A percentile compares a stretch with the other conserved stretches of the same genome.
Evolutionary conservation across 2,888 invertebrate species (phyloP).

Genomic region (Abrostola tripartita): DNA sequence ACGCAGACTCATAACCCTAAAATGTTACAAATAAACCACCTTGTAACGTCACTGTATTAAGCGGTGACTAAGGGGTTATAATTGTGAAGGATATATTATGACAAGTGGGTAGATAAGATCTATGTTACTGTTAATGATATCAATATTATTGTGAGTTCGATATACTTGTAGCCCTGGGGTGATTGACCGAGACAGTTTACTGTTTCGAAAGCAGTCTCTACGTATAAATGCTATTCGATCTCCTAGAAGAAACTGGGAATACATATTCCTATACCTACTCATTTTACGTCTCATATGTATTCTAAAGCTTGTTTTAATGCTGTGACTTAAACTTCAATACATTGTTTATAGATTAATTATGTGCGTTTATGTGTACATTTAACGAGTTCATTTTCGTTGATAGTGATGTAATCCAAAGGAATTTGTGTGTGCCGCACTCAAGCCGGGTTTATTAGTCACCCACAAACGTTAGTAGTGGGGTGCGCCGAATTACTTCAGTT

Average conservation of each 20-base stretch:
- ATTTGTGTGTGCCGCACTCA: conserved; percentile 24
- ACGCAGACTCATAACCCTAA: background rate
- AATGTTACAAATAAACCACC: background rate
- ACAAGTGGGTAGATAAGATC: background rate
- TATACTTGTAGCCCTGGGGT: no score
- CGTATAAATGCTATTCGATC: no score
- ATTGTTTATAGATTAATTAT: background rate
- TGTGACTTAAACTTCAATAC: background rate
- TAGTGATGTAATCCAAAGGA: conserved; percentile 21
- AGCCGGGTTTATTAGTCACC: conserved; percentile 28
- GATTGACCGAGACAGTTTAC: no score
- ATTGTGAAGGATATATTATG: background rate
- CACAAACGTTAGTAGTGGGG: conserved; percentile 37
- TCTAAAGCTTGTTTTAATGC: no score
- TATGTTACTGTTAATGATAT: no score
- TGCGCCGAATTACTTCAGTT: conserved; percentile 35
- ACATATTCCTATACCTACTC: no score
- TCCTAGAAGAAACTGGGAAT: background rate
- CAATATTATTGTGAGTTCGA: no score
- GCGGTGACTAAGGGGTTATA: background rate
- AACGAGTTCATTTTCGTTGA: conserved; percentile 27
- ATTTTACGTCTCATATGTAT: no score
- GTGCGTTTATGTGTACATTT: conserved; percentile 11
- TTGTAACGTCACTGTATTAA: conserved; percentile 1
- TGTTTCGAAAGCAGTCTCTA: no score